Evolutionary conservation across 2,113 vertebrate species (phyloP), one percentile per base, ranked within the genome.

Genomic region (Pampusana beccarii): DNA sequence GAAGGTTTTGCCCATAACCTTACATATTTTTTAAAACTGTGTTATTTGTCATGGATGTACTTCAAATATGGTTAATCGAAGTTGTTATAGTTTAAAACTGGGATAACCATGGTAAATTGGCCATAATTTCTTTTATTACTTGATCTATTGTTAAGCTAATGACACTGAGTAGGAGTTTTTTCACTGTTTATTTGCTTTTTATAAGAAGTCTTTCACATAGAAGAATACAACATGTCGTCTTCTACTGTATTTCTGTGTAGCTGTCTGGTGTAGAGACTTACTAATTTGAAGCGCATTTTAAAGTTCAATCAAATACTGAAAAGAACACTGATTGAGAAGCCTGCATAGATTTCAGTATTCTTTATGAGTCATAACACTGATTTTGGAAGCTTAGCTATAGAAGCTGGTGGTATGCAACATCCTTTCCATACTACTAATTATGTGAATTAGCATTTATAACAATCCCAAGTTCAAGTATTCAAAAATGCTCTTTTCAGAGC

Each of bases 391-490:
- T 90, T 78, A 96, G 85, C 95, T 66, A 66, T 88, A 89, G 34
- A 75, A 95, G 92, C 82, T 96, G 92, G 88, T 83, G 80, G 91
- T 87, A 44, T 94, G 89, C 73, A 95, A 85, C 91, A 95, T 92
- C 95, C 58, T 93, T 93, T 82, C 74, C 73, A 71, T 77, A 78
- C 56, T 90, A 71, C 62, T 80, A 95, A 96, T 96, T 96, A 96
- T 33, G 57, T 72, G 91, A 95, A 95, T 96, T 96, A 96, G 77
- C 95, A 96, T 94, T 96, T 92, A 96, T 61, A 93, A 97, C 96
- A 96, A 96, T 95, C 73, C 58, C 93, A 96, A 96, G 26, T 96
- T 96, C 96, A 96, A 96, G 96, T 97, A 96, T 96, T 96, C 90
- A 96, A 96, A 96, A 97, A 96, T 96, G 93, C 95, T 95, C 96